A percentile compares a stretch with the other conserved stretches of the same genome.
phyloP scores from a whole-genome alignment of 2,797 vertebrate species.

The Trematomus bernacchii region DNA sequence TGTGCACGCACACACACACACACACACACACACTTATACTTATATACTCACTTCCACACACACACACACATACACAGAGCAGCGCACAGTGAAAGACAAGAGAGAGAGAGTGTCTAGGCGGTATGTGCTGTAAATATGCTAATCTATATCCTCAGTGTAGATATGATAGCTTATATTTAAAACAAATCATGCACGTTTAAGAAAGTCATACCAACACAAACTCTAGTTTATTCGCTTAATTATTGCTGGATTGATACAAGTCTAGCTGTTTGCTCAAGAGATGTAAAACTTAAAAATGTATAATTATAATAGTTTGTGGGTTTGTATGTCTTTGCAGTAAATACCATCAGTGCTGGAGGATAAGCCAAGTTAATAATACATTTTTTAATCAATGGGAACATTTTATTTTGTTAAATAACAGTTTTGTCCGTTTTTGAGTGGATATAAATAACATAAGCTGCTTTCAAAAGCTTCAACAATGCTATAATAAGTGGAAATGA shows the following conservation, averaged over 20 bases:
- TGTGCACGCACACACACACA: slow-evolving; percentile 66
- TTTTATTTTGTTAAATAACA: background rate
- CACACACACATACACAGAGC: slow-evolving; percentile 30
- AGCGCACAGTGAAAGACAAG: slow-evolving; percentile 67
- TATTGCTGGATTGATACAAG: slow-evolving; percentile 60
- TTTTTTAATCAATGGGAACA: slow-evolving; percentile 13
- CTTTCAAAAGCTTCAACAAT: background rate
- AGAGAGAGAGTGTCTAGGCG: slow-evolving; percentile 59
- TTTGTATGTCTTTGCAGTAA: background rate
- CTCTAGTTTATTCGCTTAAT: slow-evolving; percentile 68
- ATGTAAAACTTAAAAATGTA: slow-evolving; percentile 50
- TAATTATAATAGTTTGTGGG: slow-evolving; percentile 20
- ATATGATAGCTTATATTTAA: slow-evolving; percentile 76
- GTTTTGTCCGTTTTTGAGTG: background rate
- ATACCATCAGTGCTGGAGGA: slow-evolving; percentile 16
- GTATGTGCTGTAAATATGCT: slow-evolving; percentile 79
- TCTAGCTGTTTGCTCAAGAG: slow-evolving; percentile 30
- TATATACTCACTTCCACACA: slow-evolving; percentile 59
- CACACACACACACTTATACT: slow-evolving; percentile 34
- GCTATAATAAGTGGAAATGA: background rate
- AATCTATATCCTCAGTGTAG: slow-evolving; percentile 75
- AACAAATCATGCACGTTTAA: slow-evolving; percentile 70
- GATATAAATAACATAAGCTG: slow-evolving; percentile 1
- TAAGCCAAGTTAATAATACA: slow-evolving; percentile 4
- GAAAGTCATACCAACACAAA: slow-evolving; percentile 59